Evolutionary conservation across 2,113 vertebrate genomes (phyloP), one percentile per base, ranked within the genome.

Genomic region (Ceratotherium simum): DNA sequence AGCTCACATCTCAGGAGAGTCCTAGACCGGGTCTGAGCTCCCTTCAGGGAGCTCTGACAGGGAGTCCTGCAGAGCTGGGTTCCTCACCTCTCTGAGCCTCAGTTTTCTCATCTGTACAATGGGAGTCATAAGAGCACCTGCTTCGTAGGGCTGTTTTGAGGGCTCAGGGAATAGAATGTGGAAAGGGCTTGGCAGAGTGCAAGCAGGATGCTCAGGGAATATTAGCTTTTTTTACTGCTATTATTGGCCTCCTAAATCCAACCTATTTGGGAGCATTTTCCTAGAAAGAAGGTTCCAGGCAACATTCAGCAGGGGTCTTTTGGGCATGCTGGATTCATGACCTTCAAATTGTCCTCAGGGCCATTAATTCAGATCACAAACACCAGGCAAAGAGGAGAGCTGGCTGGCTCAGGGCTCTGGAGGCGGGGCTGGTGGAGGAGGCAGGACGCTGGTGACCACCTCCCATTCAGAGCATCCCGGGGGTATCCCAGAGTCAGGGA

Each of bases 71-170:
- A 21, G 18, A 60, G 17, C 39, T 13, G 11, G 42, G 20, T n/a
- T 16, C 36, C 27, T 42, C 20, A 2, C 70, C 54, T 36, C 48
- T 81, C 73, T 1, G 7, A 62, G 58, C 54, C 86, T 80, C 51
- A 20, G 18, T 79, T 78, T 91, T 86, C 95, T 91, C 33, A 8
- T 64, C 93, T 95, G 23, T 86, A 46, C 42, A 21, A 3, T 54
- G 48, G 62, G 42, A 69, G 18, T 36, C 83, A 20, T 11, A 27
- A 48, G 16, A 82, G 16, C 36, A 20, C 46, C 33, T 31, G 36
- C 86, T 20, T 72, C 31, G 2, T 1, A 48, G 31, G 2, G 8
- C 42, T 23, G 0, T 65, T 54, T 67, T 18, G 17, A 54, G 42
- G 25, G 25, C 29, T 67, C 27, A 7, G 64, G 33, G 58, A 90